Evolutionary conservation across 2,797 vertebrate genomes (phyloP).

Genomic region (Pipistrellus pipistrellus): DNA sequence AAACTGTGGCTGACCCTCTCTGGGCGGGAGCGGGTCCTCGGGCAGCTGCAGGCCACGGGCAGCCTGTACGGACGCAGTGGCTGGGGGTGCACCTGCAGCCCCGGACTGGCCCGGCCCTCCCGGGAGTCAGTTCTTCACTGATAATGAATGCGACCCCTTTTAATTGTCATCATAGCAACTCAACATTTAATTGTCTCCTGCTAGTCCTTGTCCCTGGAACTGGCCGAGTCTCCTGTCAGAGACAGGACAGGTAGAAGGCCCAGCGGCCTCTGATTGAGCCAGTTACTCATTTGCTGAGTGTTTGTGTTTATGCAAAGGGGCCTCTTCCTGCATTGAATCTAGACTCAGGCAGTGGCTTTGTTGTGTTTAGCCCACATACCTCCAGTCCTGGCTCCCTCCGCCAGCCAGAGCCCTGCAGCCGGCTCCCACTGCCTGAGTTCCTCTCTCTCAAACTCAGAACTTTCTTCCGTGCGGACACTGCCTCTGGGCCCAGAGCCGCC

Average conservation of each 20-base stretch:
- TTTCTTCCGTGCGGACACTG: slow-evolving; percentile 88
- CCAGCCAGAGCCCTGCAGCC: slow-evolving; percentile 82
- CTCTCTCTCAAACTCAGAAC: slow-evolving; percentile 87
- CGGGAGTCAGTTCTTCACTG: slow-evolving; percentile 83
- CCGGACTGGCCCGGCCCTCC: neutral
- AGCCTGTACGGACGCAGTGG: neutral
- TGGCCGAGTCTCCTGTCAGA: slow-evolving; percentile 85
- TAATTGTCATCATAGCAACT: slow-evolving; percentile 83
- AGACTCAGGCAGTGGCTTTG: slow-evolving; percentile 95
- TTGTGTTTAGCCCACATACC: slow-evolving; percentile 99
- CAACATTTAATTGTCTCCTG: slow-evolving; percentile 76
- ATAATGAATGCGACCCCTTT: slow-evolving; percentile 83
- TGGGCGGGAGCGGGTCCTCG: too few relatives aligned
- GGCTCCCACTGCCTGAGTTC: slow-evolving; percentile 79
- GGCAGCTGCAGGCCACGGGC: too few relatives aligned
- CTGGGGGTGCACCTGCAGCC: neutral
- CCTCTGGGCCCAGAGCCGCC: slow-evolving; percentile 83
- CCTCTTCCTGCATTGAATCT: slow-evolving; percentile 99
- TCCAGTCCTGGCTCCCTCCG: slow-evolving; percentile 93
- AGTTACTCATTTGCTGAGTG: slow-evolving; percentile 97
- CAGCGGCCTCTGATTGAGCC: slow-evolving; percentile 94
- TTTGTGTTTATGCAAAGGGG: slow-evolving; percentile 99
- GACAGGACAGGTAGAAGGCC: slow-evolving; percentile 94
- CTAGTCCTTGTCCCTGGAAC: slow-evolving; percentile 85
- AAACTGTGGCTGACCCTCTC: neutral